Base-by-base conservation (phyloP, 2,888 invertebrate genomes). In the Emmelina monodactyla region DNA sequence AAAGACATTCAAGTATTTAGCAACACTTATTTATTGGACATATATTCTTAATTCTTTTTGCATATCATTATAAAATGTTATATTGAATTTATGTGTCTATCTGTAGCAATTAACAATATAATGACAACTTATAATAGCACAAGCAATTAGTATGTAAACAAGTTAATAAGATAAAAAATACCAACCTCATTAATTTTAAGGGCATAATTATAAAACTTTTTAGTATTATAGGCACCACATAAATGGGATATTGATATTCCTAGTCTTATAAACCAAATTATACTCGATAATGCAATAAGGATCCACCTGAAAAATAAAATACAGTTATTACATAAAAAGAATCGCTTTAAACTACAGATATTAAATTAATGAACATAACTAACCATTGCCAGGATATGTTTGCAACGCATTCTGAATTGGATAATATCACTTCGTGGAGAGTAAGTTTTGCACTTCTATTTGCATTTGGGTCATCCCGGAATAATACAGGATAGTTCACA, bases 181-280 rank as follows among this genome's bases (percentile, higher is more conserved):
- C 82, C 76, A 63, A 84, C 86, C 67, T 96, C 92, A 39, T 87
- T 84, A 49, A 97, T 94, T 67, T 88, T 89, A 41, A 98, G 80
- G 32, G 94, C 95, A 50, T 85, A 84, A 55, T 91, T 92, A 68
- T 90, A 97, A 80, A 97, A 97, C 53, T 88, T 83, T 62, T 94
- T 91, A 32, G 96, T 96, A 59, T 97, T 96, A 83, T 89, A 91
- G 51, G 90, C 96, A 58, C 92, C 89, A 50, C 89, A 85, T 42
- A 92, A 80, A 62, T 94, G 90, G 63, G 92, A 92, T 37, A 91
- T 71, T 49, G 91, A 88, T 69, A 90, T 88, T 30, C 92, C 81
- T 32, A 91, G 71, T 46, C 91, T 85, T 51, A 93, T 84, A 22
- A 89, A 53, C 87, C 93, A 91, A 64, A 94, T 91, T 29, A 89